Evolutionary conservation across 1,140 invertebrate species (phyloP), one percentile per base, ranked within the genome.

Genomic region (Druon quercuslanigerum): DNA sequence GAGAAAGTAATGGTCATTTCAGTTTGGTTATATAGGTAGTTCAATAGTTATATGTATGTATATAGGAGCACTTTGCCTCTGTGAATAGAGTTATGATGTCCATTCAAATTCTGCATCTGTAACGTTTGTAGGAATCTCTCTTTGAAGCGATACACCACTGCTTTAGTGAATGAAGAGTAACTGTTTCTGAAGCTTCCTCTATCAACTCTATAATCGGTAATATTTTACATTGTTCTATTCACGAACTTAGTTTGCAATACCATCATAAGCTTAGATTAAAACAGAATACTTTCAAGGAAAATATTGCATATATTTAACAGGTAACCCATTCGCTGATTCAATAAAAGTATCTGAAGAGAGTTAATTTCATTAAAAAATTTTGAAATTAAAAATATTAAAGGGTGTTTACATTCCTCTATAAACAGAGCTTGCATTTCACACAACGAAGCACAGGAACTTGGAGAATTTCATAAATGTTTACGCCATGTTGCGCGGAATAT

Each of bases 11-110:
- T 66, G 14, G 14, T 46, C 19, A 54, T 54, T 54, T 46, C 16
- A 54, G 52, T 54, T 66, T 14, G 25, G 25, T n/a, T 66, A 40
- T 46, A 46, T 46, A 66, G 60, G 16, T 66, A 66, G 60, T 66
- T 66, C 25, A 66, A 40, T 66, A 66, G 25, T 66, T 40, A 66
- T 66, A 66, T 66, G 33, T 54, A 54, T 19, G 52, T 9, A 66
- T n/a, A 33, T 66, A 33, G 25, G 46, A 66, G 60, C 16, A 66
- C 16, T 66, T 66, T 66, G 60, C 40, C 60, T 46, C 60, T 40
- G 16, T 66, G 60, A 66, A 46, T 17, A 66, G 56, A 60, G 60
- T 66, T 66, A 40, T 66, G 60, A 66, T 66, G 25, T 66, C 60
- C 25, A 66, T 33, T 66, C 13, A 12, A 66, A 20, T 66, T 66